A percentile compares a stretch with the other conserved stretches of the same genome.
These are phyloP conservation scores for Anastatus disparis DNA, from an alignment of 1,140 invertebrate genomes.

Conservation along the genomic window DNA sequence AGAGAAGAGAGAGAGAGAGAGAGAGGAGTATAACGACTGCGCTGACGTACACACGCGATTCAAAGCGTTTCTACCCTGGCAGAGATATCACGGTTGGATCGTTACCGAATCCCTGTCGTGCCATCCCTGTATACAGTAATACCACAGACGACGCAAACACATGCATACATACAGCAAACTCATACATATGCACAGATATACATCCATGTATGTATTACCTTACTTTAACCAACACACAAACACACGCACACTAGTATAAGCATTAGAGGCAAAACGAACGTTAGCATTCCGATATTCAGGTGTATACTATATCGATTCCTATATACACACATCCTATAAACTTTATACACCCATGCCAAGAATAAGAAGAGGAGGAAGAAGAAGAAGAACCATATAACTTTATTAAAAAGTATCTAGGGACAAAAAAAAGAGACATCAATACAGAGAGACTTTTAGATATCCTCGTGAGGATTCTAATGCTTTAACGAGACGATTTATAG, in stretches of 20 bases:
- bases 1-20: too few species aligned
- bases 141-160: background rate
- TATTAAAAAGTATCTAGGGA: slow-evolving; percentile 25
- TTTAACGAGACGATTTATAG: background rate
- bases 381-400: slow-evolving; percentile 18
- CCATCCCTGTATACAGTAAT: slow-evolving; percentile 44
- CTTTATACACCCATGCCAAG: too few species aligned
- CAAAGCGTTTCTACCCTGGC: slow-evolving; percentile 55
- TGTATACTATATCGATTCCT: slow-evolving; percentile 28
- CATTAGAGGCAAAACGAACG: too few species aligned
- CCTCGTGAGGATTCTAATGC: background rate
- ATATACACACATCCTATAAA: too few species aligned
- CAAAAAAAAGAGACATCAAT: background rate
- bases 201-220: too few species aligned
- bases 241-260: too few species aligned
- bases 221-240: too few species aligned
- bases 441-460: too few species aligned
- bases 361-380: background rate
- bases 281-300: slow-evolving; percentile 24
- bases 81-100: slow-evolving; percentile 61
- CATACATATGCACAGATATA: too few species aligned
- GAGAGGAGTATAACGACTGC: slow-evolving; percentile 18
- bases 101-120: slow-evolving; percentile 61
- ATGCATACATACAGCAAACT: slow-evolving; percentile 30
- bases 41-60: slow-evolving; percentile 49